These are phyloP conservation scores for Sminthurinus aureus DNA, from an alignment of 2,888 invertebrate species.

Conservation along the genomic window DNA sequence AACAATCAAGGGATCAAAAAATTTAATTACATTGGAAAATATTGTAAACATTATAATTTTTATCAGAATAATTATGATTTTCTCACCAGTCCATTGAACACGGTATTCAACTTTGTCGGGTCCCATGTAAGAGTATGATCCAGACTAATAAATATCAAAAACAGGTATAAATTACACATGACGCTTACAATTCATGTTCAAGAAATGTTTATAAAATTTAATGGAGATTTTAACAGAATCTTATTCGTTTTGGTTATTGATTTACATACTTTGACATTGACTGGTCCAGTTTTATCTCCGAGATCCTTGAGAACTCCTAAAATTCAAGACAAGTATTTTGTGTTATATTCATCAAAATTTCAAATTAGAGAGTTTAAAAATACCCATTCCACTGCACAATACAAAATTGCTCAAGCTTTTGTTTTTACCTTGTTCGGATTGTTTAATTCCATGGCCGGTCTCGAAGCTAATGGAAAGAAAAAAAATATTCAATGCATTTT, in stretches of 20 bases:
- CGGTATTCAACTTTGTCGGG: too few species aligned
- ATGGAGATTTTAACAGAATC: background rate
- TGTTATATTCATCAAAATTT: background rate
- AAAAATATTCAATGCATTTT: background rate
- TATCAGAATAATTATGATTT: too few species aligned
- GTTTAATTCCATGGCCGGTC: background rate
- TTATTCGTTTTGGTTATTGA: background rate
- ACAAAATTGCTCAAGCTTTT: background rate
- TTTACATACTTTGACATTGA: background rate
- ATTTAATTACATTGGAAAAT: too few species aligned
- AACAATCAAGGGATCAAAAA: too few species aligned
- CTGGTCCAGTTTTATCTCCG: slow-evolving; percentile 7
- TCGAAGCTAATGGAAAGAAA: background rate
- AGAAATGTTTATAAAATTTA: background rate
- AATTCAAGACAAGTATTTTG: background rate
- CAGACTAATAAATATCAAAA: too few species aligned
- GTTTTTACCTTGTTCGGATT: background rate
- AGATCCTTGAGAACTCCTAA: background rate
- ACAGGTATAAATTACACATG: too few species aligned
- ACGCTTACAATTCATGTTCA: too few species aligned
- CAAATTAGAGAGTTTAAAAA: background rate
- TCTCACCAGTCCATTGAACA: too few species aligned
- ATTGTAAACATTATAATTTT: too few species aligned
- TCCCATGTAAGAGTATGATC: too few species aligned
- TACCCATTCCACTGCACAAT: background rate